A percentile compares a stretch with the other conserved stretches of the same genome.
These are phyloP conservation scores for Nephrotoma appendiculata DNA, from an alignment of 2,888 invertebrate genomes.

Conservation along the genomic window DNA sequence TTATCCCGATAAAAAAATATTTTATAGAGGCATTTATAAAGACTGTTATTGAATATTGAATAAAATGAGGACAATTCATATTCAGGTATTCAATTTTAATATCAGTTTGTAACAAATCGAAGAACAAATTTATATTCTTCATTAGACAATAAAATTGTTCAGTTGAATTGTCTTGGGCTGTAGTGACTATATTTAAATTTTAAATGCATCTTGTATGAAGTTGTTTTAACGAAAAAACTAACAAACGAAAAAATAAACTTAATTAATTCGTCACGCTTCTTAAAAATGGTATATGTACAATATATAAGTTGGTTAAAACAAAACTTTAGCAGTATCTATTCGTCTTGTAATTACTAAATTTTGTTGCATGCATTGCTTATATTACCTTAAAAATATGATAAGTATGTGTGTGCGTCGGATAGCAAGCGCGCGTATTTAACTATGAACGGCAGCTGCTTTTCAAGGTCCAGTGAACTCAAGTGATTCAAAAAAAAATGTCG, in stretches of 20 bases:
- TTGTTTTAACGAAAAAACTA: not conserved
- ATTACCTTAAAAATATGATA: not conserved
- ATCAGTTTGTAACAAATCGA: too few species aligned
- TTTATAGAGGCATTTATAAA: not conserved
- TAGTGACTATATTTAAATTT: not conserved
- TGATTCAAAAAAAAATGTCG: not conserved
- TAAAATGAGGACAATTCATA: not conserved
- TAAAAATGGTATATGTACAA: not conserved
- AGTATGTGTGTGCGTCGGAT: not conserved
- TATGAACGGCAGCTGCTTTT: not conserved
- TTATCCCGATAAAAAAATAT: not conserved
- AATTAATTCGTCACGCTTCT: not conserved
- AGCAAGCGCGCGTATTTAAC: not conserved
- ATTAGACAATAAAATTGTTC: too few species aligned
- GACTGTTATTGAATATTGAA: not conserved
- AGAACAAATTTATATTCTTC: too few species aligned
- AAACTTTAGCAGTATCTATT: not conserved
- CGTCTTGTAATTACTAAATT: not conserved
- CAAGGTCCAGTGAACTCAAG: not conserved
- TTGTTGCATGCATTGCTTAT: not conserved
- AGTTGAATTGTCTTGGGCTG: too few species aligned
- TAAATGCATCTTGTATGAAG: not conserved
- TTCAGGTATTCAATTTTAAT: not conserved
- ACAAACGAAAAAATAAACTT: not conserved
- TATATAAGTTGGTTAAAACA: not conserved